Percentiles rank a stretch among this genome's conserved stretches.
These are phyloP conservation scores for Sebastes fasciatus DNA, from an alignment of 2,113 vertebrate genomes.

Conservation along the genomic window DNA sequence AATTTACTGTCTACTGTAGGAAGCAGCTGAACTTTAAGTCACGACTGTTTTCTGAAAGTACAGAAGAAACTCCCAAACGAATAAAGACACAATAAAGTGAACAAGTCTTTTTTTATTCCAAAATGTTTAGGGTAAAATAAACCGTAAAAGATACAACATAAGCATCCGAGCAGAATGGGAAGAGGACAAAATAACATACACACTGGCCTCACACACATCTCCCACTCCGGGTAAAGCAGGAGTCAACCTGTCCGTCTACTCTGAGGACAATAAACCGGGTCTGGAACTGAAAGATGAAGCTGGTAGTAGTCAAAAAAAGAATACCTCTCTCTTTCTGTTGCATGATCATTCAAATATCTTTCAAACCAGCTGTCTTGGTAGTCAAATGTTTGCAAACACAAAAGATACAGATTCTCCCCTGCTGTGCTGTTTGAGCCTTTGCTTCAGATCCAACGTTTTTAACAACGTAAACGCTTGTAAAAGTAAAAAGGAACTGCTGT, in stretches of 20 bases:
- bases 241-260: neutral
- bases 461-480: constrained; percentile 8
- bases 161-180: constrained; percentile 60
- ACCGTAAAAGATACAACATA: constrained; percentile 83
- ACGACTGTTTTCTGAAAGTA: neutral
- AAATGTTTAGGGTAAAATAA: constrained; percentile 82
- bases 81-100: constrained; percentile 55
- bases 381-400: constrained; percentile 40
- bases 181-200: constrained; percentile 19
- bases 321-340: neutral
- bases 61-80: neutral
- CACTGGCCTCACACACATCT: constrained; percentile 1
- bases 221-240: neutral
- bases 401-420: constrained; percentile 16
- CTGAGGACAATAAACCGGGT: constrained; percentile 7
- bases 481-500: neutral
- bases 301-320: constrained; percentile 35
- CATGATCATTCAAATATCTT: neutral
- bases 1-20: neutral
- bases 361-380: neutral
- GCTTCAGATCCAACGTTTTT: neutral
- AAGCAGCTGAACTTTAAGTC: neutral
- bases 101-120: constrained; percentile 76
- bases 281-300: neutral
- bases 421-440: neutral